These are phyloP conservation scores for Rhynchomys soricoides DNA, from an alignment of 2,113 vertebrate genomes.

Conservation along the genomic window DNA sequence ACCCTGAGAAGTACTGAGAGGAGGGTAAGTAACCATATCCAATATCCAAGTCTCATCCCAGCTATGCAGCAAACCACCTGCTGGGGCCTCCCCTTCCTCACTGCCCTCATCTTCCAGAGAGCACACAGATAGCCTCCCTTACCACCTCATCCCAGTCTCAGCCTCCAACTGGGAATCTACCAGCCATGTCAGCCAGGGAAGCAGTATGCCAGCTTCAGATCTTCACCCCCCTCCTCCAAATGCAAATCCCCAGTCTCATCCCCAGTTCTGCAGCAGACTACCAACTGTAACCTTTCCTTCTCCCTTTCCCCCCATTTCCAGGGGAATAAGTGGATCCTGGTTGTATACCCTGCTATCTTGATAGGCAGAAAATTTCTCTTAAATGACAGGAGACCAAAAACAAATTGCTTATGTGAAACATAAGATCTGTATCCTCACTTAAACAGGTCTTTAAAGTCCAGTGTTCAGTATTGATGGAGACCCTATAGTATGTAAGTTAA, in stretches of 20 bases:
- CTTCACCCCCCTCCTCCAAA: not conserved
- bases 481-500: not conserved
- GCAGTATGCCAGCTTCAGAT: not conserved
- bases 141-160: not conserved
- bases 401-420: conserved; percentile 58
- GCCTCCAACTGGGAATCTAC: not conserved
- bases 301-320: not conserved
- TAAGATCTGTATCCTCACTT: conserved; percentile 62
- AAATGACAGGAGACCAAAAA: conserved; percentile 64
- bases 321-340: not conserved
- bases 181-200: not conserved
- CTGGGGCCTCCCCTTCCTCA: not conserved
- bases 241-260: not conserved
- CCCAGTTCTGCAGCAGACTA: not conserved
- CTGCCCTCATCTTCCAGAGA: not conserved
- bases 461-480: not conserved
- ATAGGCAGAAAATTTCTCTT: conserved; percentile 62
- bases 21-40: not conserved
- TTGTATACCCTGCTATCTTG: conserved; percentile 57
- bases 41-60: not conserved
- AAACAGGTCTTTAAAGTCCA: conserved; percentile 28
- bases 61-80: not conserved
- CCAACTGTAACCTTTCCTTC: not conserved
- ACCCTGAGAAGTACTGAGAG: not conserved
- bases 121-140: not conserved